Evolutionary conservation across 2,797 vertebrate species (phyloP), one percentile per base, ranked within the genome.

Genomic region (Phylloscopus collybita): DNA sequence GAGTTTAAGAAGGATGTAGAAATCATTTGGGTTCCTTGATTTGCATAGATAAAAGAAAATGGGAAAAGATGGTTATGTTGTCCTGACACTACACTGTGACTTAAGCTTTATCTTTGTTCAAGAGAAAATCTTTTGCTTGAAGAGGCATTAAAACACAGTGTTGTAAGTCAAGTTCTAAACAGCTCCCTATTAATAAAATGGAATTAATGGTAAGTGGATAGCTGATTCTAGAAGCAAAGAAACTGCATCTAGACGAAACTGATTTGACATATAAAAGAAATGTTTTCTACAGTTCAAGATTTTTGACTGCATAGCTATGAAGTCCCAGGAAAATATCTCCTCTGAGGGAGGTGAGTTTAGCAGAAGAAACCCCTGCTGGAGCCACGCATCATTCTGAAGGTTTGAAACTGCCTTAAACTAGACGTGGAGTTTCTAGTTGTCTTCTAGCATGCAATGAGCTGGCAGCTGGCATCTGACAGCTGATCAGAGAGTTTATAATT

Each of bases 1-100:
- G 34, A 50, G 19, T 60, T 90, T 78, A 86, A 75, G 54, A 92
- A 93, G 76, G 87, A 91, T 60, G 21, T 19, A 93, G 56, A 86
- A 91, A 81, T 60, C 1, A 60, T 80, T 83, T 62, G 30, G 5
- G 27, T 70, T 90, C 50, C 38, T 74, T 80, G 53, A 75, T 87
- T 72, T 91, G 22, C 19, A 20, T n/a, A 45, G 20, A 57, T 56
- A 79, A 84, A 88, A 18, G 34, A 66, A 84, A 90, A 79, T 30
- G 13, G 38, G 19, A 71, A 51, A 91, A 90, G 42, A 38, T 44
- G 34, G 3, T 61, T 71, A 11, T 47, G 32, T 54, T 80, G 29
- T 80, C 62, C 74, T 79, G 50, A 75, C 34, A 10, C 9, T 40
- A 15, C 16, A 16, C 8, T 6, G 6, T 71, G 32, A 54, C 44